phyloP scores from a whole-genome alignment of 2,888 invertebrate species.

The Agriopis marginaria region DNA sequence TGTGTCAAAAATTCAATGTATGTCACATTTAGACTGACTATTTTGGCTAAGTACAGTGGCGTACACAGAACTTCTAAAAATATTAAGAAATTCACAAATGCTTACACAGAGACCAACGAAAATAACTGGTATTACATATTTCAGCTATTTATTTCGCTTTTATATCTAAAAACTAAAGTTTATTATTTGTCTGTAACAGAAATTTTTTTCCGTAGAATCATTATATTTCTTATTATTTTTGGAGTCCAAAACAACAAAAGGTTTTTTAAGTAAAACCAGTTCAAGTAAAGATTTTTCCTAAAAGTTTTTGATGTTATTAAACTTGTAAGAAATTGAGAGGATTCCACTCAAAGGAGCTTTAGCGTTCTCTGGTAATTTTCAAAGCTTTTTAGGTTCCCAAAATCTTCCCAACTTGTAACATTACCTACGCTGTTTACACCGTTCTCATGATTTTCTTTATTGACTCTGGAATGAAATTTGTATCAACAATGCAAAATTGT shows the following conservation, averaged over 20 bases:
- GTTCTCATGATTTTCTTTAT: not conserved
- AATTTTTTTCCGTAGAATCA: not conserved
- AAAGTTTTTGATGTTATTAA: not conserved
- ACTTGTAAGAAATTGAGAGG: slow-evolving; percentile 3
- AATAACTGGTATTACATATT: not conserved
- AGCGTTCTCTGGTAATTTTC: not conserved
- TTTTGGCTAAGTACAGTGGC: too few relatives aligned
- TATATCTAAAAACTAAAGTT: not conserved
- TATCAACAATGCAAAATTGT: not conserved
- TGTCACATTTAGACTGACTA: too few relatives aligned
- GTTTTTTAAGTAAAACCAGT: not conserved
- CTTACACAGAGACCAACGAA: not conserved
- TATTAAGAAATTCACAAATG: too few relatives aligned
- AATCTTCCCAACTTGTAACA: not conserved
- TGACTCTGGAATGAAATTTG: not conserved
- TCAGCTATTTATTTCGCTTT: not conserved
- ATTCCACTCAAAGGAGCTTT: slow-evolving; percentile 9
- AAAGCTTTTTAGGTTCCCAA: slow-evolving; percentile 8
- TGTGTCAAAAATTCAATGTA: too few relatives aligned
- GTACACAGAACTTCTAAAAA: too few relatives aligned
- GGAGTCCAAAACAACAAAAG: not conserved
- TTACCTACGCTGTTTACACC: not conserved
- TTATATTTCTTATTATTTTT: not conserved
- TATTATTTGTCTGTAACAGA: not conserved
- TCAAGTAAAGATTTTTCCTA: slow-evolving; percentile 3